These are phyloP conservation scores for Drosophila malerkotliana DNA, from an alignment of 1,140 invertebrate genomes.

Conservation along the genomic window DNA sequence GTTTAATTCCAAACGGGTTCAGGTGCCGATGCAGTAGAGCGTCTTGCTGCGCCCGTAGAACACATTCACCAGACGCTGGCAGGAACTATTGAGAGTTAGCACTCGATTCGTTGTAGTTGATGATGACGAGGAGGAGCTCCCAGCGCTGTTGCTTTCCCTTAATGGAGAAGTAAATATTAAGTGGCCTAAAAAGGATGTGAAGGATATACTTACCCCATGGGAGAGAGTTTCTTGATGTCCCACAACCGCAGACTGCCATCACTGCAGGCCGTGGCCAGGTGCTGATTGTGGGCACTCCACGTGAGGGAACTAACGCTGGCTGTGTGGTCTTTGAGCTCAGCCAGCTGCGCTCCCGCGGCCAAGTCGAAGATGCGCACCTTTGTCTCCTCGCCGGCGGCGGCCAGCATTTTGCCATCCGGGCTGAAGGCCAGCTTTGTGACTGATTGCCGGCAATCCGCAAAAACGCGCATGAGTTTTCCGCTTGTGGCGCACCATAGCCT, in stretches of 20 bases:
- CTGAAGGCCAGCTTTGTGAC: conserved; percentile 91
- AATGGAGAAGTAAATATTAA: background rate
- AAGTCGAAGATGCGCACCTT: conserved; percentile 87
- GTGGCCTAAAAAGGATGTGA: background rate
- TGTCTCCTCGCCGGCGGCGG: conserved; percentile 88
- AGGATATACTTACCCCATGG: conserved; percentile 60
- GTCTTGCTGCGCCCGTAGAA: conserved; percentile 73
- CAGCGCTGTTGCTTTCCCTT: conserved; percentile 51
- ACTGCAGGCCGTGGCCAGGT: conserved; percentile 90
- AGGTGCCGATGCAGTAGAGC: conserved; percentile 77
- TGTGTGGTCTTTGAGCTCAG: conserved; percentile 91
- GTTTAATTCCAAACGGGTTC: conserved; percentile 7
- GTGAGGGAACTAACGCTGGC: conserved; percentile 89
- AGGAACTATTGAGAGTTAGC: conserved; percentile 75
- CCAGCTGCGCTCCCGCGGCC: conserved; percentile 85
- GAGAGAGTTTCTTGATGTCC: conserved; percentile 85
- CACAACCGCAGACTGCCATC: conserved; percentile 91
- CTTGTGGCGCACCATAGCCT: conserved; percentile 89
- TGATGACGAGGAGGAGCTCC: conserved; percentile 66
- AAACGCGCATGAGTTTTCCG: conserved; percentile 89
- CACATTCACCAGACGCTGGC: conserved; percentile 79
- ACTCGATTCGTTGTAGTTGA: conserved; percentile 75
- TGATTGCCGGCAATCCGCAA: conserved; percentile 90
- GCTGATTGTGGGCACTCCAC: conserved; percentile 87
- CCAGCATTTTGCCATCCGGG: conserved; percentile 92